Percentiles rank a stretch among this genome's conserved stretches.
These are phyloP conservation scores for Aphelocoma californica DNA, from an alignment of 2,797 vertebrate species.

Conservation along the genomic window DNA sequence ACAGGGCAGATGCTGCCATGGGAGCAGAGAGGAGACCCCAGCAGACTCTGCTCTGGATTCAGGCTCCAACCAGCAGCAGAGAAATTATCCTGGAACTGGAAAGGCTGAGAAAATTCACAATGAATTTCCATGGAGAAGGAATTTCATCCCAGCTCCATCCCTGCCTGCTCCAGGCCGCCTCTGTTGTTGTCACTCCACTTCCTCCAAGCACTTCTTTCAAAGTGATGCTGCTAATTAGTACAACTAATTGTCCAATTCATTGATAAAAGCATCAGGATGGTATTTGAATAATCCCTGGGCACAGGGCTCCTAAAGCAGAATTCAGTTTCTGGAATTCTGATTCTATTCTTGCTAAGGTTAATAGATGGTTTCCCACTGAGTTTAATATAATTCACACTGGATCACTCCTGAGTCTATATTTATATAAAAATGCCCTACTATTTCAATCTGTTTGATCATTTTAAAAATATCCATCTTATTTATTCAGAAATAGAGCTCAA, in stretches of 20 bases:
- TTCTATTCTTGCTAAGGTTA: slow-evolving; percentile 34
- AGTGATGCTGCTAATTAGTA: not conserved
- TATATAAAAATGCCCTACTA: slow-evolving; percentile 28
- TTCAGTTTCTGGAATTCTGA: not conserved
- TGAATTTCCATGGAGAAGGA: accelerated
- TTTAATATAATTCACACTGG: not conserved
- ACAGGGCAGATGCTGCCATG: not conserved
- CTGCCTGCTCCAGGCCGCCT: not conserved
- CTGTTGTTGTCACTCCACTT: not conserved
- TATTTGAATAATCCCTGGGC: slow-evolving; percentile 7
- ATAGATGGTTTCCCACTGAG: slow-evolving; percentile 36
- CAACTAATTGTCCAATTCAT: slow-evolving; percentile 46
- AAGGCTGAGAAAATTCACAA: not conserved
- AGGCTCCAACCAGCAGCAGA: not conserved
- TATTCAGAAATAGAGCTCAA: not conserved
- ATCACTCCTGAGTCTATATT: slow-evolving; percentile 18
- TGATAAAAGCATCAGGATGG: slow-evolving; percentile 9
- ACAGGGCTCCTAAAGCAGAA: not conserved
- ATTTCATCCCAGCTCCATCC: not conserved
- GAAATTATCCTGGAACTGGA: not conserved
- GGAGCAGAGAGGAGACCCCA: not conserved
- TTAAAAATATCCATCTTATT: not conserved
- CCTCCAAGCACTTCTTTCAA: not conserved
- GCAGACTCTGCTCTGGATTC: not conserved
- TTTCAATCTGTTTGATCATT: not conserved